Conservation (phyloP, 2,888 invertebrate genomes). For the Idaea aversata region DNA sequence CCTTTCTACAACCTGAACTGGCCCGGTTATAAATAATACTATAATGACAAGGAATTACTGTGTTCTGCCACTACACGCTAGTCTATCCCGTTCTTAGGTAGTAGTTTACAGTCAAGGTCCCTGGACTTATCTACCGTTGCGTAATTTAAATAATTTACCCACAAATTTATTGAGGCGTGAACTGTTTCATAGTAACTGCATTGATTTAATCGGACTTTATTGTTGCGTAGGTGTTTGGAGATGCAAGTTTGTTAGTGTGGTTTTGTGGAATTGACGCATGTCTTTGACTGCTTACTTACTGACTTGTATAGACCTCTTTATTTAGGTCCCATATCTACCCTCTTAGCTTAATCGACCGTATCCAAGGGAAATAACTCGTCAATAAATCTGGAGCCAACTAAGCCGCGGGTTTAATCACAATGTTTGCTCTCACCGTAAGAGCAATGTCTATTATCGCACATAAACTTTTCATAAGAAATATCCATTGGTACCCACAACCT, state of each 20-base stretch:
- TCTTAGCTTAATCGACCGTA: too few species aligned
- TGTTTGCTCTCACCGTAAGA: too few species aligned
- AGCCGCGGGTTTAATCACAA: too few species aligned
- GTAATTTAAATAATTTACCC: conserved; percentile 28
- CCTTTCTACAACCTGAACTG: conserved; percentile 47
- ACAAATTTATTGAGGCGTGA: conserved; percentile 18
- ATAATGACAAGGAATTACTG: conserved; percentile 78
- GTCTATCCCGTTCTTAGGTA: conserved; percentile 54
- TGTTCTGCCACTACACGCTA: conserved; percentile 64
- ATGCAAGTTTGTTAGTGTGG: neutral
- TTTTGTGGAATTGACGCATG: too few species aligned
- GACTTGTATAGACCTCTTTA: too few species aligned
- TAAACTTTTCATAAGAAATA: too few species aligned
- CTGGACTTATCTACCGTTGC: conserved; percentile 49
- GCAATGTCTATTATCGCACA: too few species aligned
- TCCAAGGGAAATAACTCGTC: too few species aligned
- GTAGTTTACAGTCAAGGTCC: conserved; percentile 56
- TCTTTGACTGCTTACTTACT: too few species aligned
- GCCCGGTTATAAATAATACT: conserved; percentile 73
- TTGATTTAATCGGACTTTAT: neutral
- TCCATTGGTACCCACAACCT: too few species aligned
- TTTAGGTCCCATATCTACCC: too few species aligned
- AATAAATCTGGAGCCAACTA: too few species aligned
- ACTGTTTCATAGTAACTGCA: neutral
- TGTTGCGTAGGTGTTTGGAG: neutral